phyloP scores from a whole-genome alignment of 2,113 vertebrate species.

The Triplophysa siluroides region DNA sequence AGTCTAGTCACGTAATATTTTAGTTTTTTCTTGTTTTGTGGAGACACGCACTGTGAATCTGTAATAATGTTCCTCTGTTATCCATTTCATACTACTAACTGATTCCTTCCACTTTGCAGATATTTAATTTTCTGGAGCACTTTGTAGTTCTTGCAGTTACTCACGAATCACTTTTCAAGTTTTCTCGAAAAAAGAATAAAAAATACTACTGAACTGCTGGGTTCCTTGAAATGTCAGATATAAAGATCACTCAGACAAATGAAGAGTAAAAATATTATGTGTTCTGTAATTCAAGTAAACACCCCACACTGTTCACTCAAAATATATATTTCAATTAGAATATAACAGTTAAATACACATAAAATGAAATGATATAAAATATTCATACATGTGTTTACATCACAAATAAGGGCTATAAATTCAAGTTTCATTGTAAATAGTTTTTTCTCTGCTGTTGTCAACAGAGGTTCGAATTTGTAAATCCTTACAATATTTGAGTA shows the following conservation, averaged over 20 bases:
- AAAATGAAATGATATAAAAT: no score
- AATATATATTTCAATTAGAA: conserved; percentile 5
- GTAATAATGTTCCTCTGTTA: neutral
- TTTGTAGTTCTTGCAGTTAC: neutral
- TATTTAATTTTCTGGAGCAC: neutral
- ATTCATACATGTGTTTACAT: conserved; percentile 14
- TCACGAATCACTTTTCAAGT: conserved; percentile 2
- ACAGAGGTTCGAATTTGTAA: neutral
- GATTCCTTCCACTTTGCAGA: neutral
- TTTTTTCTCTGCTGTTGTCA: neutral
- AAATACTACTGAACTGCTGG: neutral
- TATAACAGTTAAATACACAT: conserved; percentile 7
- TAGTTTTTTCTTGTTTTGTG: neutral
- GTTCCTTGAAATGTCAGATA: neutral
- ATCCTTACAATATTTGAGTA: neutral
- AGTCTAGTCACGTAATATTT: neutral
- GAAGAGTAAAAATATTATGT: neutral
- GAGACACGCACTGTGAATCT: conserved; percentile 40
- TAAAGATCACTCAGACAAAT: neutral
- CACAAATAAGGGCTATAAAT: conserved; percentile 38
- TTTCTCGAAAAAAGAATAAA: neutral
- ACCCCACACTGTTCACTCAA: neutral
- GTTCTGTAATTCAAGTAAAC: neutral
- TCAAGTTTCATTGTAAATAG: neutral
- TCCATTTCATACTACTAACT: neutral